Evolutionary conservation across 2,113 vertebrate species (phyloP).

Genomic region (Daubentonia madagascariensis): DNA sequence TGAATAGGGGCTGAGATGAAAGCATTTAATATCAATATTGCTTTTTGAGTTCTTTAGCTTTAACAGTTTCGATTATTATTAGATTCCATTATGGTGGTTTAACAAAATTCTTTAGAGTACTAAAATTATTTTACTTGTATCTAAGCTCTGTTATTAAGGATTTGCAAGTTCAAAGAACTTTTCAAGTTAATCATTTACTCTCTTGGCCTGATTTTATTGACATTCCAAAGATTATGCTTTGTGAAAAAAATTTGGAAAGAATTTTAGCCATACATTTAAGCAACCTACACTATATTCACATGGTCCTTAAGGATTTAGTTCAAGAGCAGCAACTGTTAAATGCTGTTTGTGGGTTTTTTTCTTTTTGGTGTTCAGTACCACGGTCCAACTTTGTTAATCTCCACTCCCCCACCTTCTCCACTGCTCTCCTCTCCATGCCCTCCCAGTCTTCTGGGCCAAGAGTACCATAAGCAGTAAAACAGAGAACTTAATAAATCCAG

Average conservation of each 20-base stretch:
- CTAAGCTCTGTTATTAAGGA: background rate
- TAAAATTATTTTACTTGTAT: constrained; percentile 17
- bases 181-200: background rate
- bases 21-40: constrained; percentile 32
- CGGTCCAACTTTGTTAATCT: background rate
- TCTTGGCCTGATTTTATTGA: background rate
- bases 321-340: background rate
- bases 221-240: background rate
- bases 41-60: constrained; percentile 4
- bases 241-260: constrained; percentile 5
- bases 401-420: background rate
- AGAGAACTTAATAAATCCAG: background rate
- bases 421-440: background rate
- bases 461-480: background rate
- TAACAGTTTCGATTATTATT: background rate
- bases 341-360: background rate
- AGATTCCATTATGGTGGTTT: background rate
- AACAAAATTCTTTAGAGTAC: background rate
- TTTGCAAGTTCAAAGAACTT: background rate
- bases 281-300: background rate
- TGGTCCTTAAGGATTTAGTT: background rate
- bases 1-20: background rate
- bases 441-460: background rate
- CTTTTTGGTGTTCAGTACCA: background rate
- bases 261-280: background rate